Conservation (phyloP, 1,140 invertebrate species). For the Meteorus sp. region DNA sequence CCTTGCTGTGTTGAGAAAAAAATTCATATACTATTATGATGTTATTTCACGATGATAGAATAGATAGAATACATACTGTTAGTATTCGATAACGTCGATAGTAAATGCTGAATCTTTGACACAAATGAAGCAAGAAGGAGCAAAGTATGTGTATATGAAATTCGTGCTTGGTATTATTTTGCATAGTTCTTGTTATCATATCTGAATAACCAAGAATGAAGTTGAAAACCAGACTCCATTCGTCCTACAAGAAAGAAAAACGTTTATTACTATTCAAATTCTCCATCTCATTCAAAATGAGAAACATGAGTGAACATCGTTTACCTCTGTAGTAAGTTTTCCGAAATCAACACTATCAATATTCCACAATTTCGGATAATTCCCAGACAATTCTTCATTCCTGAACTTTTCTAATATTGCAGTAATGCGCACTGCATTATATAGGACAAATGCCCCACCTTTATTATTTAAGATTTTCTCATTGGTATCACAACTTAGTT, state of each 20-base stretch:
- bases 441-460: constrained; percentile 70
- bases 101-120: constrained; percentile 70
- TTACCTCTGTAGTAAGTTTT: constrained; percentile 65
- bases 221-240: constrained; percentile 71
- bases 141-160: constrained; percentile 67
- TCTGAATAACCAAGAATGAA: constrained; percentile 67
- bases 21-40: constrained; percentile 23
- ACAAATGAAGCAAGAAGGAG: constrained; percentile 64
- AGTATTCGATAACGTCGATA: constrained; percentile 70
- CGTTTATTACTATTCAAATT: neutral
- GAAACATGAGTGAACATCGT: neutral
- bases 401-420: constrained; percentile 66
- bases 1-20: constrained; percentile 62
- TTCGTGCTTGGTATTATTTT: constrained; percentile 52
- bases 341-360: constrained; percentile 64
- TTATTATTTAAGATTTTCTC: constrained; percentile 46
- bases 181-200: constrained; percentile 60
- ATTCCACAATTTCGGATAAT: constrained; percentile 62
- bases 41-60: constrained; percentile 5
- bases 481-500: constrained; percentile 40
- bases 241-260: constrained; percentile 60
- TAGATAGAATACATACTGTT: constrained; percentile 59
- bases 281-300: neutral
- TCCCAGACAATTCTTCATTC: constrained; percentile 52
- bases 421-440: constrained; percentile 70